A percentile compares a stretch with the other conserved stretches of the same genome.
These are phyloP conservation scores for Drosophila nr. perissopoda DNA, from an alignment of 2,888 invertebrate species.

Conservation along the genomic window DNA sequence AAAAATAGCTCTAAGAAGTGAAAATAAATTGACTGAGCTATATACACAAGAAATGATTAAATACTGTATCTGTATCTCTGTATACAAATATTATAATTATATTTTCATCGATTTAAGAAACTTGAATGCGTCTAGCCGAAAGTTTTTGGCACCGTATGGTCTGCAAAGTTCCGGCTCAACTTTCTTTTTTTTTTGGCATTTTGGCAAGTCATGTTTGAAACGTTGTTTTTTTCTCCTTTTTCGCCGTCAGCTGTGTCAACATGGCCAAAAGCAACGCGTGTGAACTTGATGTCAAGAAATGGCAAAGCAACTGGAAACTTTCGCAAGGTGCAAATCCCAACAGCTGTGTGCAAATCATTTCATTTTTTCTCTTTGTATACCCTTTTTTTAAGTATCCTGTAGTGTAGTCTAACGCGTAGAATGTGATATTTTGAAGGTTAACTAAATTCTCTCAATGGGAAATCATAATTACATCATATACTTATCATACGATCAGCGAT, in stretches of 20 bases:
- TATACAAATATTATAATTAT: neutral
- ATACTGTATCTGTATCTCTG: neutral
- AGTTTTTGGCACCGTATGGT: conserved; percentile 36
- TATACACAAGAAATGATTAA: neutral
- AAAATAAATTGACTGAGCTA: neutral
- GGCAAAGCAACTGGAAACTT: conserved; percentile 48
- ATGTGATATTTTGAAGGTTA: neutral
- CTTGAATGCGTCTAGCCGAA: conserved; percentile 11
- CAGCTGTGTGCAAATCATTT: conserved; percentile 40
- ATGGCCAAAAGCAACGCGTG: conserved; percentile 43
- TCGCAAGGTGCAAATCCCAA: conserved; percentile 59
- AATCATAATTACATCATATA: neutral
- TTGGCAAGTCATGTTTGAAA: conserved; percentile 40
- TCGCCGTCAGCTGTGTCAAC: conserved; percentile 59
- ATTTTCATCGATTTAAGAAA: neutral
- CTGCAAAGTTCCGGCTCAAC: conserved; percentile 32
- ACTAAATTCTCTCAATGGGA: neutral
- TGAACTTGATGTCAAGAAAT: conserved; percentile 57
- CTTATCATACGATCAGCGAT: neutral
- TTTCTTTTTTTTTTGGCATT: conserved; percentile 20
- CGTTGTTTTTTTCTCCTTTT: conserved; percentile 12
- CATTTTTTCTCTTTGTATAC: conserved; percentile 7
- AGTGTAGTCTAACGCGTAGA: neutral
- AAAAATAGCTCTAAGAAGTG: neutral
- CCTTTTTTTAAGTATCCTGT: neutral